phyloP scores from a whole-genome alignment of 2,797 vertebrate species.

The Morus bassanus region DNA sequence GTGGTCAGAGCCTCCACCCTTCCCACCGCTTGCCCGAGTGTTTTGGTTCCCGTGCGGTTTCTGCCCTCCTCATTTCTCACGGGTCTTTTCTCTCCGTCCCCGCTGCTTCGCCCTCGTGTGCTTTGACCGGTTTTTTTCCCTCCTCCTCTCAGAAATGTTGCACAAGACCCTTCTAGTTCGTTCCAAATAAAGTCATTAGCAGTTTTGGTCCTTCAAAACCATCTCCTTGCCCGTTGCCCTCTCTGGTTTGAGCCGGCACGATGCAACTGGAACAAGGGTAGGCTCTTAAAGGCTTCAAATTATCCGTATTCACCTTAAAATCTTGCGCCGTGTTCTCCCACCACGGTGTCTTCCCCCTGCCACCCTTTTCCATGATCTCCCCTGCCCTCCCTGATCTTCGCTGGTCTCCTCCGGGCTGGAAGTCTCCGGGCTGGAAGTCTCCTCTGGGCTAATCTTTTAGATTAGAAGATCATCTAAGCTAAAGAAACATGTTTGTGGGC shows the following conservation, averaged over 20 bases:
- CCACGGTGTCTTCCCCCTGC: not conserved
- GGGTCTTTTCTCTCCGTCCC: not conserved
- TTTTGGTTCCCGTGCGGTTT: rapidly evolving
- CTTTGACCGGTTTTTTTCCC: not conserved
- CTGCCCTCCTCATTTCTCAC: not conserved
- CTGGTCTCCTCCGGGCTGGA: not conserved
- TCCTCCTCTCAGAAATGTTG: not conserved
- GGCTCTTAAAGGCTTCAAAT: not conserved
- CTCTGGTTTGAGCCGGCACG: not conserved
- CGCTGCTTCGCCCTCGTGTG: not conserved
- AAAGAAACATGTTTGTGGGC: not conserved
- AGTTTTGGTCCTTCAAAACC: not conserved
- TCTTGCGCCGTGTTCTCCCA: not conserved
- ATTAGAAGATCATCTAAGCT: not conserved
- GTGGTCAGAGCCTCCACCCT: not conserved
- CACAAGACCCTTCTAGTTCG: not conserved
- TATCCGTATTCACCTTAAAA: rapidly evolving
- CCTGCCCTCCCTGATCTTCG: not conserved
- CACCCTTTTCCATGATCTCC: not conserved
- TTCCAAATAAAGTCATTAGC: not conserved
- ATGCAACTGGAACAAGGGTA: not conserved
- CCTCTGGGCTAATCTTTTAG: too few species aligned
- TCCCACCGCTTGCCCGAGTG: rapidly evolving
- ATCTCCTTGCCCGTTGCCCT: not conserved
- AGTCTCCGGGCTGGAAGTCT: not conserved